These are phyloP conservation scores for Crotalus tigris DNA, from an alignment of 2,113 vertebrate genomes.

Conservation along the genomic window DNA sequence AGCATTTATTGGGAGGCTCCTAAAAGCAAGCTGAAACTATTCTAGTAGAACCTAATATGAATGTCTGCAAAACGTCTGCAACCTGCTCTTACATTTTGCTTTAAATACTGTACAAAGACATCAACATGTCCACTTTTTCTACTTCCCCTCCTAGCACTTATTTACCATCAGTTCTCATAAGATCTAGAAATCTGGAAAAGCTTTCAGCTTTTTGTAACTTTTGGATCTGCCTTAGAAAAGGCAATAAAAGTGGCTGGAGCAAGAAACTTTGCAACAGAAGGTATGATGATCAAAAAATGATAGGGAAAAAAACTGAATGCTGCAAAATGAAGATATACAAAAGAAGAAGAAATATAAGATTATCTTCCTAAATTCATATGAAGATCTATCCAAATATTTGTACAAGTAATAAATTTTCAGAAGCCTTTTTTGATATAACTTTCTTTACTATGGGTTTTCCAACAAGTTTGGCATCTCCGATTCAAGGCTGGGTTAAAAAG, in stretches of 20 bases:
- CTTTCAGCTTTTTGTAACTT: neutral
- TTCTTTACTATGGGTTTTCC: neutral
- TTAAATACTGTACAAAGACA: neutral
- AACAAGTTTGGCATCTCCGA: neutral
- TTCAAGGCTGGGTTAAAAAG: neutral
- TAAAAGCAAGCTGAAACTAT: neutral
- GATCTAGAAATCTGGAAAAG: neutral
- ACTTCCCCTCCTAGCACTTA: neutral
- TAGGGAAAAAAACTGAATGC: neutral
- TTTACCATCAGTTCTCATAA: neutral
- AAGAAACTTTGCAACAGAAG: neutral
- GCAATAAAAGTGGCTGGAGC: neutral
- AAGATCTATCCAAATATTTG: neutral
- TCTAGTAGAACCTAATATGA: neutral
- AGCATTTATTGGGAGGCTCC: neutral
- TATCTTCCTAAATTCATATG: neutral
- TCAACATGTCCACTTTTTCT: neutral
- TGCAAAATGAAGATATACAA: neutral
- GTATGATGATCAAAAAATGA: neutral
- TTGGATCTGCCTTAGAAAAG: neutral
- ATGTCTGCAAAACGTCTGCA: neutral
- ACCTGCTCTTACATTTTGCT: neutral
- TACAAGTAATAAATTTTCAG: neutral
- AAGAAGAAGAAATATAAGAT: neutral
- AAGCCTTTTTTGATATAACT: neutral